These are phyloP conservation scores for Chelonus insularis DNA, from an alignment of 1,140 invertebrate genomes.

Conservation along the genomic window DNA sequence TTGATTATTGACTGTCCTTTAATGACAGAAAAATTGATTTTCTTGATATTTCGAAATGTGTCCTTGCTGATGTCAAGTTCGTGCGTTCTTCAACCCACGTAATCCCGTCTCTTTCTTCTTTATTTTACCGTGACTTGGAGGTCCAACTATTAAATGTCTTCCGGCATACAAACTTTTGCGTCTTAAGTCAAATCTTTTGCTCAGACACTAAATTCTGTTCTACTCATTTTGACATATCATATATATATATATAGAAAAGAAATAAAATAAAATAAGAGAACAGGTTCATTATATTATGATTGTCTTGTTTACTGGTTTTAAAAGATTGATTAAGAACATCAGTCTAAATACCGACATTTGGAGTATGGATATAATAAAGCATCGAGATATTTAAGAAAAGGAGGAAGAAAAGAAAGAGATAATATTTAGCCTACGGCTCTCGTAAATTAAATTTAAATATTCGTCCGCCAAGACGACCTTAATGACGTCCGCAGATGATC, in stretches of 20 bases:
- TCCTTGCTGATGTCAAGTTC: conserved; percentile 47
- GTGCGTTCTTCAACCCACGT: conserved; percentile 9
- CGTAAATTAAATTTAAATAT: conserved; percentile 59
- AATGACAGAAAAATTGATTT: conserved; percentile 34
- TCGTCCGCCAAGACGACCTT: conserved; percentile 47
- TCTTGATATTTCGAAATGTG: conserved; percentile 51
- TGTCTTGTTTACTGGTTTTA: not conserved
- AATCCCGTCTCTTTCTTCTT: not conserved
- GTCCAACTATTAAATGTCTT: not conserved
- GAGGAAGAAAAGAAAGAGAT: not conserved
- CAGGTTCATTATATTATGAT: conserved; percentile 3
- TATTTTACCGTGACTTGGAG: too few relatives aligned
- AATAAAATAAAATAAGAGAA: not conserved
- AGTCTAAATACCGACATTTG: not conserved
- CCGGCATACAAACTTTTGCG: not conserved
- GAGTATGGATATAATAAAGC: not conserved
- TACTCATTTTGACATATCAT: too few relatives aligned
- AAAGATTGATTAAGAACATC: conserved; percentile 3
- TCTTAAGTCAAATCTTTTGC: not conserved
- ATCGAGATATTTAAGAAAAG: not conserved
- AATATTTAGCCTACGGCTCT: conserved; percentile 37
- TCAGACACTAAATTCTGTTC: too few relatives aligned
- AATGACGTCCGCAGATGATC: conserved; percentile 46
- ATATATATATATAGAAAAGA: too few relatives aligned
- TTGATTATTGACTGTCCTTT: conserved; percentile 54